These are phyloP conservation scores for Delia radicum DNA, from an alignment of 1,140 invertebrate species.

Conservation along the genomic window DNA sequence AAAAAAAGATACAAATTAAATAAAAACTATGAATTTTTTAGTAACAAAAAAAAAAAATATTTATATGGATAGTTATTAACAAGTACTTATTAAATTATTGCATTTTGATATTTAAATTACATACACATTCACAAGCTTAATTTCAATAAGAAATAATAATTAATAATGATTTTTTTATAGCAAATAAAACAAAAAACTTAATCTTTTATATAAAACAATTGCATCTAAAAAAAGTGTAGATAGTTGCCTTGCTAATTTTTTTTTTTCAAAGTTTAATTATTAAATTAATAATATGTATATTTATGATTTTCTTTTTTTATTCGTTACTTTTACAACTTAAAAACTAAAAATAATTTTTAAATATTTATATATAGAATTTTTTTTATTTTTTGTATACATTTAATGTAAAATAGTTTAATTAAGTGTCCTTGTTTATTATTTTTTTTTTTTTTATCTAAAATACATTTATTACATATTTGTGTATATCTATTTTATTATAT, in stretches of 20 bases:
- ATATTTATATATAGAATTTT: conserved; percentile 17
- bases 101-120: neutral
- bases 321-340: conserved; percentile 9
- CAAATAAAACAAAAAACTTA: neutral
- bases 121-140: neutral
- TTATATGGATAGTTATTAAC: neutral
- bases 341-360: conserved; percentile 17
- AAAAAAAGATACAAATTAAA: neutral
- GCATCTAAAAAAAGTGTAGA: conserved; percentile 7
- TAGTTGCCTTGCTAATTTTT: neutral
- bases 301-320: conserved; percentile 9
- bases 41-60: neutral
- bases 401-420: conserved; percentile 24
- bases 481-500: neutral
- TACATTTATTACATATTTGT: neutral
- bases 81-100: neutral
- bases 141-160: neutral
- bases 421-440: conserved; percentile 13
- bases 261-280: neutral
- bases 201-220: conserved; percentile 4
- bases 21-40: neutral
- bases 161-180: neutral
- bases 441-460: conserved; percentile 7
- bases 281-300: conserved; percentile 10
- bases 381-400: conserved; percentile 18